Evolutionary conservation across 2,113 vertebrate genomes (phyloP).

Genomic region (Dicerorhinus sumatrensis): DNA sequence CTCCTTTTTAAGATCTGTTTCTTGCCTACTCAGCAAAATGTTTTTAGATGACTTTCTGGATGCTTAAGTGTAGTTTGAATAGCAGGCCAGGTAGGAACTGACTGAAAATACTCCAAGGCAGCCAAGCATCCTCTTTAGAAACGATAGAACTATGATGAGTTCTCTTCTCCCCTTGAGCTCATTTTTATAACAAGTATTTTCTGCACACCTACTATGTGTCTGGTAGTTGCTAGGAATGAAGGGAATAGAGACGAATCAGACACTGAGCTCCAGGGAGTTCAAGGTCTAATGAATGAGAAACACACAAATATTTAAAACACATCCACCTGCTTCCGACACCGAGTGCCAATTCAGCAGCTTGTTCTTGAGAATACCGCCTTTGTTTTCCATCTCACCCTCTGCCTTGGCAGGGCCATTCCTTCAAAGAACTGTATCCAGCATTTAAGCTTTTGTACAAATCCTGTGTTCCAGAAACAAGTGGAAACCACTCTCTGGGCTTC

Average conservation of each 20-base stretch:
- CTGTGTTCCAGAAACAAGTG: not conserved
- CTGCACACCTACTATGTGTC: not conserved
- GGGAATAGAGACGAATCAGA: not conserved
- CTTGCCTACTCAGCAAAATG: not conserved
- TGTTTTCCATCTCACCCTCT: not conserved
- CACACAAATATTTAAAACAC: not conserved
- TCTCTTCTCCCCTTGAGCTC: not conserved
- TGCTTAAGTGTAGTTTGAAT: not conserved
- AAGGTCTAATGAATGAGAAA: not conserved
- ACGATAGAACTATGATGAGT: not conserved
- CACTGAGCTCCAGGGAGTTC: not conserved
- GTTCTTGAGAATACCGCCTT: not conserved
- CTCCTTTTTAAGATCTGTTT: not conserved
- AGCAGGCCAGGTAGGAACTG: not conserved
- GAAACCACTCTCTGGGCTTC: not conserved
- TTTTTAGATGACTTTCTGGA: not conserved
- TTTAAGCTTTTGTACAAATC: not conserved
- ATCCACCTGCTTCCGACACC: not conserved
- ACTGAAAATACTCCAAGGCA: not conserved
- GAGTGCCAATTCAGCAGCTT: not conserved
- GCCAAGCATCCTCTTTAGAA: not conserved
- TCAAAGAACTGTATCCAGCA: not conserved
- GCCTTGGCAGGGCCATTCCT: not conserved
- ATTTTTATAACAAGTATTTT: not conserved
- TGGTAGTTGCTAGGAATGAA: not conserved